Percentiles rank a stretch among this genome's conserved stretches.
phyloP scores from a whole-genome alignment of 2,888 invertebrate species.

The Oscheius sp. region DNA sequence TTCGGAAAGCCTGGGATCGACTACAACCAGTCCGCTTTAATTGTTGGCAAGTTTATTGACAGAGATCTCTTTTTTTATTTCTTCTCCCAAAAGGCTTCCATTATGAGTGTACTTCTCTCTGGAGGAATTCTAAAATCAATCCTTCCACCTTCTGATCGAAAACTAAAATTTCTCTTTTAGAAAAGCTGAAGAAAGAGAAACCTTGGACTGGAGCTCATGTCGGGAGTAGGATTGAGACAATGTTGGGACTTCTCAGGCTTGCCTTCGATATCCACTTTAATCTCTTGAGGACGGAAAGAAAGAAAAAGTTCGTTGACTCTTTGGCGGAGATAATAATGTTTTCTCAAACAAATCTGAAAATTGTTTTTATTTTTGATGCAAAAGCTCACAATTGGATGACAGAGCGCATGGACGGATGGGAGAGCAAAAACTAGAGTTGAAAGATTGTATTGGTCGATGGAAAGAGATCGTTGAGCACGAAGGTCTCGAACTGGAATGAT shows the following conservation, averaged over 20 bases:
- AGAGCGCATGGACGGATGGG: constrained; percentile 39
- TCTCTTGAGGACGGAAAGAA: neutral
- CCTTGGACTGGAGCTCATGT: constrained; percentile 37
- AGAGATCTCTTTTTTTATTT: constrained; percentile 14
- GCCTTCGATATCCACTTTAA: neutral
- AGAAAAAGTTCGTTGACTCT: constrained; percentile 33
- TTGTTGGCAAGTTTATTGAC: neutral
- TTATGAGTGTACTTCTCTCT: constrained; percentile 38
- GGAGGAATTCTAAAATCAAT: constrained; percentile 43
- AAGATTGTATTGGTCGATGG: constrained; percentile 35
- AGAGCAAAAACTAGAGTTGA: constrained; percentile 42
- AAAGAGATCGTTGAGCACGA: constrained; percentile 32
- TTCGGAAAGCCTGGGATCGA: constrained; percentile 10
- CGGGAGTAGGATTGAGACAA: constrained; percentile 31
- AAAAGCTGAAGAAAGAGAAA: neutral
- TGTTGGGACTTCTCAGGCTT: constrained; percentile 23
- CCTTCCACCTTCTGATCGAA: constrained; percentile 37
- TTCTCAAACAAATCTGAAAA: constrained; percentile 38
- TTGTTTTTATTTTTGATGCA: too few relatives aligned
- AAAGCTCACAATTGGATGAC: constrained; percentile 40
- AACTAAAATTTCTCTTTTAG: constrained; percentile 27
- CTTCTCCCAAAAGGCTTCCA: constrained; percentile 41
- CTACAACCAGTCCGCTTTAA: constrained; percentile 9
- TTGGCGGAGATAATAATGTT: constrained; percentile 42
- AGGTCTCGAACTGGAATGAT: constrained; percentile 38